Percentiles rank a stretch among this genome's conserved stretches.
Evolutionary conservation across 2,113 vertebrate species (phyloP).

Genomic region (Phalacrocorax carbo): DNA sequence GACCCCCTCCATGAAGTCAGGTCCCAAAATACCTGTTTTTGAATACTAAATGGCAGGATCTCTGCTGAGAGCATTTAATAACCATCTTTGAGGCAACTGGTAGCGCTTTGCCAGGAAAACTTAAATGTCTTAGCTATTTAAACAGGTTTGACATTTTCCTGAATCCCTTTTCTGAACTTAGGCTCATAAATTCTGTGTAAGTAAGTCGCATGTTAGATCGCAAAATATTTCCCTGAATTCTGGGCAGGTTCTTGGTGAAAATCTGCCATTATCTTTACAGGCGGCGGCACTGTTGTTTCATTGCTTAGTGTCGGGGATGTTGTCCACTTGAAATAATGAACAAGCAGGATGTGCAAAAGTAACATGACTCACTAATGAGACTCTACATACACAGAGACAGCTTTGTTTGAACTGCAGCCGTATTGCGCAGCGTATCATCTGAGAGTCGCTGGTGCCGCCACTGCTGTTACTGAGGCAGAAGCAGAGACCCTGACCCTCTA

Average conservation of each 20-base stretch:
- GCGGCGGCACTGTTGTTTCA: not conserved
- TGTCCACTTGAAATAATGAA: not conserved
- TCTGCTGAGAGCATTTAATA: constrained; percentile 3
- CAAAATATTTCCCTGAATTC: not conserved
- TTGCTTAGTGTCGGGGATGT: not conserved
- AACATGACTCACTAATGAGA: not conserved
- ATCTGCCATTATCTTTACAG: not conserved
- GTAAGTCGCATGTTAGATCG: not conserved
- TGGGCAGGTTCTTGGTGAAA: not conserved
- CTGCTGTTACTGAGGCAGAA: not conserved
- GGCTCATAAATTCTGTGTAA: not conserved
- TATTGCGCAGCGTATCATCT: accelerated
- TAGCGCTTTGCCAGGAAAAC: constrained; percentile 6
- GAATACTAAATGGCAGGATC: not conserved
- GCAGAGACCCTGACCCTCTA: not conserved
- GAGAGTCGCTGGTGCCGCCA: not conserved
- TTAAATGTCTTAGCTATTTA: constrained; percentile 42
- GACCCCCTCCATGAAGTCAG: not conserved
- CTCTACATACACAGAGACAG: not conserved
- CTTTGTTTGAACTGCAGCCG: not conserved
- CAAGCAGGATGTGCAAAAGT: not conserved
- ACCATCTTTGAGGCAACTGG: not conserved
- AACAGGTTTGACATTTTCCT: constrained; percentile 46
- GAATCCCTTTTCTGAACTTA: not conserved
- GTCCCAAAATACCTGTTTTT: not conserved